These are phyloP conservation scores for Galleria mellonella DNA, from an alignment of 1,140 invertebrate species.

Conservation along the genomic window DNA sequence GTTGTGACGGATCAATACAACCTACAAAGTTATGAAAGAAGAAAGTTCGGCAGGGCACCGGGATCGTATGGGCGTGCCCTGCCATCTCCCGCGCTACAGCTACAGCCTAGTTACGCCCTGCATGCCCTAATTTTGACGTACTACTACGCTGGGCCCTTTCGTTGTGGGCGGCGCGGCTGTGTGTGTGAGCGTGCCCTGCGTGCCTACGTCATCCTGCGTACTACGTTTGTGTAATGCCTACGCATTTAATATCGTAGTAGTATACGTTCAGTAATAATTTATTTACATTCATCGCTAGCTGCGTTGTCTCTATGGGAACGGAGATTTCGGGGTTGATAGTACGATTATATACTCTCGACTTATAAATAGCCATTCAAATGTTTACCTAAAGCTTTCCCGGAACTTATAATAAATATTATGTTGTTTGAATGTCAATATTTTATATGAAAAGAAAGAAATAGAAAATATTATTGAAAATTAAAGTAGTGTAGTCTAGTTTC, in stretches of 20 bases:
- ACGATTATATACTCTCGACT: too few relatives aligned
- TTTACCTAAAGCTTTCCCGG: too few relatives aligned
- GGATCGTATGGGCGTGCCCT: conserved; percentile 54
- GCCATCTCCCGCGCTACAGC: conserved; percentile 54
- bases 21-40: conserved; percentile 72
- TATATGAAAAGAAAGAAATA: too few relatives aligned
- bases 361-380: too few relatives aligned
- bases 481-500: too few relatives aligned
- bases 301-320: too few relatives aligned
- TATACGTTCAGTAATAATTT: not conserved
- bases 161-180: conserved; percentile 19
- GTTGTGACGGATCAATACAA: conserved; percentile 69
- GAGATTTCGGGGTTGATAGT: too few relatives aligned
- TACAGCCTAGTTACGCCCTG: conserved; percentile 69
- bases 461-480: too few relatives aligned
- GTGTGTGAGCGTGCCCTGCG: conserved; percentile 25
- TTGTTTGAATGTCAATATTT: too few relatives aligned
- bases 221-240: not conserved
- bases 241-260: not conserved
- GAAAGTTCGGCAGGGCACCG: conserved; percentile 66
- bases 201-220: not conserved
- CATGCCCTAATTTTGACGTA: conserved; percentile 71
- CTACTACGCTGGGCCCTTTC: conserved; percentile 19
- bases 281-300: not conserved
- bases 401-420: too few relatives aligned